phyloP scores from a whole-genome alignment of 2,888 invertebrate genomes.

The Cordilura impudica region DNA sequence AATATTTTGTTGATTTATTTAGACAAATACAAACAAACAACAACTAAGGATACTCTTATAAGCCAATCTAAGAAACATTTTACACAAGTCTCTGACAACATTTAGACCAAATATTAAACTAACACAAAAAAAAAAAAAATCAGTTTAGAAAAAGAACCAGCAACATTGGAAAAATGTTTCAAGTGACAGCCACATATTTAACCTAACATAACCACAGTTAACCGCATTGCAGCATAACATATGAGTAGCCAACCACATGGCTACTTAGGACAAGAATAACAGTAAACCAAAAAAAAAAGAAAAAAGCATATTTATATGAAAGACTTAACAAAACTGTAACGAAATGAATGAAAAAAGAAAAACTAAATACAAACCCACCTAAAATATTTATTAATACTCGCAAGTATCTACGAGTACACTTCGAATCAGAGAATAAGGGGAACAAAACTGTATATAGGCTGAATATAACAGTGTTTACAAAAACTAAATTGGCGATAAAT shows the following conservation, averaged over 20 bases:
- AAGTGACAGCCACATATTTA: slow-evolving; percentile 71
- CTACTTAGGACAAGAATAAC: slow-evolving; percentile 42
- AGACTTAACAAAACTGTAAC: slow-evolving; percentile 17
- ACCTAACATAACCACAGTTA: slow-evolving; percentile 65
- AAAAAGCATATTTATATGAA: slow-evolving; percentile 10
- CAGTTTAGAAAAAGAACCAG: slow-evolving; percentile 25
- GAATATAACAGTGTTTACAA: too few relatives aligned
- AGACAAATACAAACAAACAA: slow-evolving; percentile 21
- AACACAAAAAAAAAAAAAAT: slow-evolving; percentile 12
- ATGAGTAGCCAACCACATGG: slow-evolving; percentile 63
- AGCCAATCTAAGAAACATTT: slow-evolving; percentile 40
- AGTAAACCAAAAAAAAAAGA: slow-evolving; percentile 4
- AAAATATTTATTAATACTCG: slow-evolving; percentile 2
- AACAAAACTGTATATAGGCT: background rate
- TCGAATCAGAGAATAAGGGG: background rate
- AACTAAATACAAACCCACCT: slow-evolving; percentile 1
- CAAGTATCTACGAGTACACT: too few relatives aligned
- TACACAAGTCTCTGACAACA: slow-evolving; percentile 21
- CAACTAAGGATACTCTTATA: too few relatives aligned
- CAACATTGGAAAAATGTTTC: slow-evolving; percentile 25
- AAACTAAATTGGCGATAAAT: too few relatives aligned
- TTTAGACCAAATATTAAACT: slow-evolving; percentile 35
- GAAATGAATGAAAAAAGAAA: slow-evolving; percentile 28
- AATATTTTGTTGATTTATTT: slow-evolving; percentile 14
- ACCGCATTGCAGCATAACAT: slow-evolving; percentile 65